Base-by-base conservation (phyloP, 1,140 invertebrate species). In the Phocides pigmalion region DNA sequence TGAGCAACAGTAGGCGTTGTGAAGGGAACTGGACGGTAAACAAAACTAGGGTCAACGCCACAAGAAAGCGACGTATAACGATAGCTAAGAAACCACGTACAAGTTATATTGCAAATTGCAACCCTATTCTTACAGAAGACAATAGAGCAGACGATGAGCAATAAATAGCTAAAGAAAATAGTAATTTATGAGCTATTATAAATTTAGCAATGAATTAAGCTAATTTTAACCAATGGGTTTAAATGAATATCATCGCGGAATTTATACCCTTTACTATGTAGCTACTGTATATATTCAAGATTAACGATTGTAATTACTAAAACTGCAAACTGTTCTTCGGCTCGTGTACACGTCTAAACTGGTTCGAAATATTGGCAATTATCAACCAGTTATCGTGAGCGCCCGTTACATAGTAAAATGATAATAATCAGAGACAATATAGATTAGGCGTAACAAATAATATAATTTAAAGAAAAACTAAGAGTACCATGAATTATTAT, bases 1-100 rank as follows among this genome's bases (percentile, higher is more conserved):
- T 46, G 53, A 47, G 64, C 67, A 58, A 51, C 49, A 66, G 76
- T 72, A 74, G 69, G 74, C 68, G 69, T 25, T 51, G 66, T 37
- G 62, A 32, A 58, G 59, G 50, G 66, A 75, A 73, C 71, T 70
- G 80, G 76, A 72, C 65, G 66, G 74, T 76, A 84, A 84, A 87
- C 81, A 83, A 79, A 76, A 75, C 65, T 17, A 61, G 68, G 82
- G 82, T 87, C 82, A 84, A 81, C 82, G 84, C 64, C 81, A 82
- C 66, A 62, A 64, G 65, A 62, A 20, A 42, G 70, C 59, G 66
- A 16, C 22, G 47, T 32, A 58, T 25, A 44, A 58, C 54, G 39
- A 0, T 58, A 25, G 53, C 53, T 44, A 44, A 58, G 39, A 58
- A 44, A 58, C 53, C 53, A 14, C 39, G 22, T 42, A 58, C 16